Evolutionary conservation across 2,113 vertebrate genomes (phyloP).

Genomic region (Sigmodon hispidus): DNA sequence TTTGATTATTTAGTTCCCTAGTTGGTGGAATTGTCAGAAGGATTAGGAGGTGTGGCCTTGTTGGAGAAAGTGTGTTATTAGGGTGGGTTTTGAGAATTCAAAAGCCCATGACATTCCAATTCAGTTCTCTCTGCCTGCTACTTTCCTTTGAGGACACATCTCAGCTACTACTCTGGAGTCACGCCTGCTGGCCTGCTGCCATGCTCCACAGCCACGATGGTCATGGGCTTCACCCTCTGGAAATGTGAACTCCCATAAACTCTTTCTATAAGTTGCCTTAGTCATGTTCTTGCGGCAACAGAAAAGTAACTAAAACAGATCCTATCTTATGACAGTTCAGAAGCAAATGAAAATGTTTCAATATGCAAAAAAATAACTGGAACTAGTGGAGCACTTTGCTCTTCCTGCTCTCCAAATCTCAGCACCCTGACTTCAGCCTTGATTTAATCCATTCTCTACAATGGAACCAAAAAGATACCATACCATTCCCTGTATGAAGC

Average conservation of each 20-base stretch:
- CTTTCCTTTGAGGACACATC: neutral
- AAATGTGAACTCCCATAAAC: neutral
- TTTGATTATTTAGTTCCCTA: neutral
- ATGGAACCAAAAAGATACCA: neutral
- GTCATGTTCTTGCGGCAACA: neutral
- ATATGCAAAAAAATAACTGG: neutral
- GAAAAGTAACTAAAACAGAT: neutral
- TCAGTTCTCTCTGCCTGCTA: neutral
- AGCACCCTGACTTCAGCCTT: neutral
- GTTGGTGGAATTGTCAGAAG: neutral
- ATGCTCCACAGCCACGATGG: neutral
- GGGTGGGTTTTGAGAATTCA: neutral
- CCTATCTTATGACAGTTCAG: neutral
- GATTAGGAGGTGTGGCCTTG: neutral
- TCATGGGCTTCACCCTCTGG: neutral
- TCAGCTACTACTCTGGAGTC: neutral
- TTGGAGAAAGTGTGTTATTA: neutral
- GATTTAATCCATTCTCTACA: neutral
- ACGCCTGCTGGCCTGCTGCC: neutral
- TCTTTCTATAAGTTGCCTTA: neutral
- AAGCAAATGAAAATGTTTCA: constrained; percentile 34
- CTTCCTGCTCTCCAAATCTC: neutral
- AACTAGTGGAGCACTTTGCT: neutral
- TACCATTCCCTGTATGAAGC: constrained; percentile 32
- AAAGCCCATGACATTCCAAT: neutral